Evolutionary conservation across 2,113 vertebrate genomes (phyloP), one percentile per base, ranked within the genome.

Genomic region (Asarcornis scutulata): DNA sequence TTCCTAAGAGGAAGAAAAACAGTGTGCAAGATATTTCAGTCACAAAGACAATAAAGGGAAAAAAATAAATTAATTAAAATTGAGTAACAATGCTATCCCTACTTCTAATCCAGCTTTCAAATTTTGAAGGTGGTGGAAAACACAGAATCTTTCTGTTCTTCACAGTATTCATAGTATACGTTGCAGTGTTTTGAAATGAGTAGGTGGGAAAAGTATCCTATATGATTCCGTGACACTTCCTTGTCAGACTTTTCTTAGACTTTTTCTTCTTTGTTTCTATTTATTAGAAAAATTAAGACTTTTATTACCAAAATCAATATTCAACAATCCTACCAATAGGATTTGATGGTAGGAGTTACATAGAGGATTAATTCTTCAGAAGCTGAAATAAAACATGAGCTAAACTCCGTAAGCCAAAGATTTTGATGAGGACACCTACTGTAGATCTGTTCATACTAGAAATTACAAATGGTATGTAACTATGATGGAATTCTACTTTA

Each of bases 1-100:
- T 26, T 86, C 79, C 73, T 86, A 78, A 75, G 34, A 78, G 76
- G 46, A 11, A 90, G 64, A 81, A 78, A 95, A 91, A n/a, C 11
- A 72, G 27, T 6, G 27, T 80, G 83, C 48, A 88, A 74, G 68
- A 81, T 62, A 66, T 75, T 93, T 89, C 60, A 78, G 86, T 88
- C 60, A 82, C n/a, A 84, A 81, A 81, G 58, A 90, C 90, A 82
- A 59, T 12, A 95, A 86, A 25, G 52, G 42, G 90, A 50, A 81
- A 94, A 90, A 93, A 93, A 23, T 68, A 36, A 75, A 42, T 42
- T 16, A 46, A 73, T 32, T 66, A 58, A 86, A 91, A 79, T 64
- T 29, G 73, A 62, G 13, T 17, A 93, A 42, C 34, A 84, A 22
- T 21, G 67, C 9, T 36, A 58, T 7, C 38, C 38, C 20, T 67